A percentile compares a stretch with the other conserved stretches of the same genome.
phyloP scores from a whole-genome alignment of 2,797 vertebrate genomes.

The Prionace glauca region DNA sequence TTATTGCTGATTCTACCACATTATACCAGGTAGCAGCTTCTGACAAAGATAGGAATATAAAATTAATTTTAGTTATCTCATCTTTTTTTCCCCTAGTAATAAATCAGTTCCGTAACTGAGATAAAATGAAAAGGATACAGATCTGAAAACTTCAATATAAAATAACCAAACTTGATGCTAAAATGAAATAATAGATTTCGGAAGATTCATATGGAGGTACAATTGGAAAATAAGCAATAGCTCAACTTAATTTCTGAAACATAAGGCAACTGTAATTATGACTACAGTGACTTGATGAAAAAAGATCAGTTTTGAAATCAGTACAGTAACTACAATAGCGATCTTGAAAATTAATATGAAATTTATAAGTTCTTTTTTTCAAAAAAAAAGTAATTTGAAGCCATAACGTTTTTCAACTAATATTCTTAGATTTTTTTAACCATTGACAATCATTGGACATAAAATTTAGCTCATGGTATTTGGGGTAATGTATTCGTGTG shows the following conservation, averaged over 20 bases:
- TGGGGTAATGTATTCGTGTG: no score
- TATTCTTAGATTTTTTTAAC: background rate
- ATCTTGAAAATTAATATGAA: background rate
- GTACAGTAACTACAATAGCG: background rate
- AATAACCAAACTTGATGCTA: background rate
- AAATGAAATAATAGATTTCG: background rate
- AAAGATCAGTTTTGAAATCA: background rate
- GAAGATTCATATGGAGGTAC: background rate
- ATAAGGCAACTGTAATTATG: background rate
- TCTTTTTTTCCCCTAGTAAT: background rate
- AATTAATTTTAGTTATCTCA: no score
- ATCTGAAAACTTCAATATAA: background rate
- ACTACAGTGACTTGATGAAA: background rate
- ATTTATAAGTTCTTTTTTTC: background rate
- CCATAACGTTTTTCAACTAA: background rate
- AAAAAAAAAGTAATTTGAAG: background rate
- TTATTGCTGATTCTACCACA: no score
- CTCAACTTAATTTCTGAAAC: background rate
- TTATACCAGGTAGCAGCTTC: no score
- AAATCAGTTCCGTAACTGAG: background rate
- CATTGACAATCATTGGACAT: background rate
- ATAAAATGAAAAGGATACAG: background rate
- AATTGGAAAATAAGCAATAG: background rate
- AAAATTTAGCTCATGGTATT: background rate
- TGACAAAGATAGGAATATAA: no score